Percentiles rank a stretch among this genome's conserved stretches.
Evolutionary conservation across 2,888 invertebrate species (phyloP).

Genomic region (Ormia ochracea): DNA sequence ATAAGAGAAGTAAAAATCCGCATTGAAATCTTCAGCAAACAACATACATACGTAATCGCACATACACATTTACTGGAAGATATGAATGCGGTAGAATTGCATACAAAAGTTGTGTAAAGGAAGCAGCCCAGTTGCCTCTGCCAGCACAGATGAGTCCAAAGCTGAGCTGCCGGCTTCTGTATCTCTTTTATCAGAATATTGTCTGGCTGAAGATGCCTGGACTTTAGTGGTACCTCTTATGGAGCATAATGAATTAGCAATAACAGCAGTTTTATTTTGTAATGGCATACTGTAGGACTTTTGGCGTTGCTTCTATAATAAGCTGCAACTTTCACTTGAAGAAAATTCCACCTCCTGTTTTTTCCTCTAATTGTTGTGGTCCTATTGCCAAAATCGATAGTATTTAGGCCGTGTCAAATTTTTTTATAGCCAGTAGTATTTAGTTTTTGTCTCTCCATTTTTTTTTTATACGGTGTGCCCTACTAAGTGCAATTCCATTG

Average conservation of each 20-base stretch:
- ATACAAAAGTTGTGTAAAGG: neutral
- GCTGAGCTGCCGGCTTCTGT: constrained; percentile 26
- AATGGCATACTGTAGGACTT: constrained; percentile 34
- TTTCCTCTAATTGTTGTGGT: constrained; percentile 8
- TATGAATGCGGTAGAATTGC: constrained; percentile 56
- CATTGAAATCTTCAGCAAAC: constrained; percentile 30
- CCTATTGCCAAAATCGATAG: constrained; percentile 60
- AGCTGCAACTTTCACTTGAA: constrained; percentile 33
- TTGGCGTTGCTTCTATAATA: constrained; percentile 47
- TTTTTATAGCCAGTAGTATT: constrained; percentile 23
- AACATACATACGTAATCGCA: neutral
- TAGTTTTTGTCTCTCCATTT: constrained; percentile 12
- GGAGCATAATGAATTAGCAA: constrained; percentile 43
- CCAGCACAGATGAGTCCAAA: neutral
- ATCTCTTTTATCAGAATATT: constrained; percentile 18
- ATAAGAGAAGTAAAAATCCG: constrained; percentile 43
- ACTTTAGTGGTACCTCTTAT: neutral
- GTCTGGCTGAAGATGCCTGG: neutral
- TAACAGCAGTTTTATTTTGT: constrained; percentile 25
- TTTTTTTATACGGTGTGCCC: neutral
- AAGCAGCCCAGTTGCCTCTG: neutral
- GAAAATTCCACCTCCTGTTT: constrained; percentile 39
- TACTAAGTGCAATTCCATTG: neutral
- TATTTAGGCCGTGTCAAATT: constrained; percentile 62
- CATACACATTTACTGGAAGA: constrained; percentile 28